Percentiles rank a stretch among this genome's conserved stretches.
phyloP scores from a whole-genome alignment of 2,113 vertebrate species.

The Turdus rufiventris region DNA sequence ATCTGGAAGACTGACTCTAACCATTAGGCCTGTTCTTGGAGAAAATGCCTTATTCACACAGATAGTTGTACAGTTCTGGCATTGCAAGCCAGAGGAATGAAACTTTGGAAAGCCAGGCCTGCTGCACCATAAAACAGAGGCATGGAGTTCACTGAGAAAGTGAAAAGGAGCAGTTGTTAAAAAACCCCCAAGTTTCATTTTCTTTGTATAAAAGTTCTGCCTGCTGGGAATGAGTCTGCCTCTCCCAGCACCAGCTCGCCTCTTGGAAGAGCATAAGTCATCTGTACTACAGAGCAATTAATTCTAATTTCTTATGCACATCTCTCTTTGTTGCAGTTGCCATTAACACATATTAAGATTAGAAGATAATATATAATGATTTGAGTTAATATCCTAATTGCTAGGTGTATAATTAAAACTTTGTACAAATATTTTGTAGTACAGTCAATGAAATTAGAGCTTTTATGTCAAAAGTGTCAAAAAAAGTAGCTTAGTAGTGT shows the following conservation, averaged over 20 bases:
- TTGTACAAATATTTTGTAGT: background rate
- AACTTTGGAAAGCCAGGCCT: conserved; percentile 19
- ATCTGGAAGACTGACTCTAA: conserved; percentile 67
- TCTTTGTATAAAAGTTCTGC: background rate
- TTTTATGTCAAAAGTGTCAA: background rate
- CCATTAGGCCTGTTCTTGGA: conserved; percentile 41
- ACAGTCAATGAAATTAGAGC: background rate
- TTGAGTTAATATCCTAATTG: background rate
- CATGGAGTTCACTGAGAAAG: conserved; percentile 22
- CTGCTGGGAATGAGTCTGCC: background rate
- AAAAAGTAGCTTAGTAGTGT: background rate
- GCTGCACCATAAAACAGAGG: conserved; percentile 58
- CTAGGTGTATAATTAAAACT: background rate
- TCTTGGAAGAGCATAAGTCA: background rate
- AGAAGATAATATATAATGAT: background rate
- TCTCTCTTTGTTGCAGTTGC: background rate
- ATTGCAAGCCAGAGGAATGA: conserved; percentile 34
- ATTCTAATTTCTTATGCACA: background rate
- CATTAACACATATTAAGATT: background rate
- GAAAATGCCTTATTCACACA: conserved; percentile 57
- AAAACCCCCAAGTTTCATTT: background rate
- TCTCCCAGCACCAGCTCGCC: background rate
- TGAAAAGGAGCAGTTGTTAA: conserved; percentile 26
- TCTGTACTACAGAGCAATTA: background rate
- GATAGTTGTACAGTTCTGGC: conserved; percentile 59